phyloP scores from a whole-genome alignment of 2,888 invertebrate genomes.

The Amiota communis region DNA sequence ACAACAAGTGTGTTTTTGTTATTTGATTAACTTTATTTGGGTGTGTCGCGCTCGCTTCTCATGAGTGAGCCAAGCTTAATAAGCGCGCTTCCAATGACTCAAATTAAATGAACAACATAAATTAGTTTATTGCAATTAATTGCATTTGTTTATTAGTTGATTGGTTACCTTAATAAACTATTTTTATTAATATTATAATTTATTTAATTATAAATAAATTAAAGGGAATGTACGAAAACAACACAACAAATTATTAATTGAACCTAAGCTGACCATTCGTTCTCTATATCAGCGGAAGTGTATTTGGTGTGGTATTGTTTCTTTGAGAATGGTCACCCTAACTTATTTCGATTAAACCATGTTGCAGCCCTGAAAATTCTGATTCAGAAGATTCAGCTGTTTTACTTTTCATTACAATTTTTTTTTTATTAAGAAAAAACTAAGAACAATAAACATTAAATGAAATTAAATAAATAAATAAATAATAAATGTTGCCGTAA shows the following conservation, averaged over 20 bases:
- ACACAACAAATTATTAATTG: too few relatives aligned
- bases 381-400: background rate
- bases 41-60: slow-evolving; percentile 34
- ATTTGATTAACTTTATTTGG: slow-evolving; percentile 28
- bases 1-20: background rate
- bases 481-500: slow-evolving; percentile 32
- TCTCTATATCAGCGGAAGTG: too few relatives aligned
- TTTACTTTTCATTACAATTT: too few relatives aligned
- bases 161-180: background rate
- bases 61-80: background rate
- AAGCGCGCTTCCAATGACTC: too few relatives aligned
- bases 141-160: background rate
- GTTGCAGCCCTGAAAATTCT: background rate
- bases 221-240: too few relatives aligned
- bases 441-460: background rate
- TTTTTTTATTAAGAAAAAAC: too few relatives aligned
- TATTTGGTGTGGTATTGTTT: too few relatives aligned
- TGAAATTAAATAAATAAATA: slow-evolving; percentile 15
- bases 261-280: too few relatives aligned
- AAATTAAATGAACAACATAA: too few relatives aligned
- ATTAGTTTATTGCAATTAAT: background rate
- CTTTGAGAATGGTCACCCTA: background rate
- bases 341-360: background rate
- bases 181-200: too few relatives aligned
- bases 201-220: too few relatives aligned